Percentiles rank a stretch among this genome's conserved stretches.
Evolutionary conservation across 1,140 invertebrate species (phyloP).

Genomic region (Solenopsis fugax): DNA sequence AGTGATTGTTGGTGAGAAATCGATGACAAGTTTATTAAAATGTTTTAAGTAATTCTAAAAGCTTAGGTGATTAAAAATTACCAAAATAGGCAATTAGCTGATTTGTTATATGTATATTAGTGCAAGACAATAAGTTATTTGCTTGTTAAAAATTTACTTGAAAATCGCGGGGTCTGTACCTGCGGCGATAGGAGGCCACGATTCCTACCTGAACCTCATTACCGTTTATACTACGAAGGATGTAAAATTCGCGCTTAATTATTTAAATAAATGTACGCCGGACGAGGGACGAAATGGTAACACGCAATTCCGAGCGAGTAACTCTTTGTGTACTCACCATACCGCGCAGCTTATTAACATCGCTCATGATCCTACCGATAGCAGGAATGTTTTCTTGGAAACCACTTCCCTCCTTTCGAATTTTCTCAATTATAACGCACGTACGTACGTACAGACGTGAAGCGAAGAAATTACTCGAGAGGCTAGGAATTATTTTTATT

Average conservation of each 20-base stretch:
- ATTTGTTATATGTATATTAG: slow-evolving; percentile 18
- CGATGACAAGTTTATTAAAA: no score
- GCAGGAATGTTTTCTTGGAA: slow-evolving; percentile 79
- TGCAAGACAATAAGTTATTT: not conserved
- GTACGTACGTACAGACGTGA: slow-evolving; percentile 35
- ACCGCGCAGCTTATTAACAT: slow-evolving; percentile 80
- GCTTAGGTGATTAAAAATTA: not conserved
- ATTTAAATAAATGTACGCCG: slow-evolving; percentile 85
- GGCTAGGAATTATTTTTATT: slow-evolving; percentile 50
- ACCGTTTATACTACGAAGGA: slow-evolving; percentile 16
- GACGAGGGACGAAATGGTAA: slow-evolving; percentile 83
- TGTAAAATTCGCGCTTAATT: slow-evolving; percentile 84
- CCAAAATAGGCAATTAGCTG: not conserved
- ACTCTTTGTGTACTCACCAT: slow-evolving; percentile 77
- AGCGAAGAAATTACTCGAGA: slow-evolving; percentile 40
- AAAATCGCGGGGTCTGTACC: not conserved
- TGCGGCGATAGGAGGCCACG: slow-evolving; percentile 4
- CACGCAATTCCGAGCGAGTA: slow-evolving; percentile 79
- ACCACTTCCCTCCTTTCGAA: slow-evolving; percentile 50
- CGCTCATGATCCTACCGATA: slow-evolving; percentile 81
- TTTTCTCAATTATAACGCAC: slow-evolving; percentile 50
- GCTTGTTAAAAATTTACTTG: slow-evolving; percentile 5
- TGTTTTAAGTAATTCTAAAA: not conserved
- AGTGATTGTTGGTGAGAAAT: no score
- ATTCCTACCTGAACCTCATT: slow-evolving; percentile 40